Percentiles rank a stretch among this genome's conserved stretches.
Evolutionary conservation across 2,113 vertebrate genomes (phyloP).

Genomic region (Aramus guarauna): DNA sequence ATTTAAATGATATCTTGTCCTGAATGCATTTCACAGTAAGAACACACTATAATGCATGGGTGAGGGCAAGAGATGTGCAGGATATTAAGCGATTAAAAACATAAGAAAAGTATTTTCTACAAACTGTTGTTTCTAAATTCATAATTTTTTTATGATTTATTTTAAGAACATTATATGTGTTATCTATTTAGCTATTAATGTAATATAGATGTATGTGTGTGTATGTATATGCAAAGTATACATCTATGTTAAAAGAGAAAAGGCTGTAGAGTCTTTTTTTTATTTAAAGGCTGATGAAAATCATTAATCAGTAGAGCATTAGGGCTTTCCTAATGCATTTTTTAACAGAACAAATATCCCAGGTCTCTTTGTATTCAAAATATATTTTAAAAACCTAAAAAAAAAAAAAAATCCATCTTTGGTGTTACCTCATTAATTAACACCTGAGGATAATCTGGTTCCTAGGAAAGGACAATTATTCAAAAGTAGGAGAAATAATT

Average conservation of each 20-base stretch:
- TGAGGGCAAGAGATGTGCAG: not conserved
- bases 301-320: not conserved
- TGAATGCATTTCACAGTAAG: not conserved
- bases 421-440: not conserved
- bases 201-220: not conserved
- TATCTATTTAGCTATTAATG: not conserved
- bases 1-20: not conserved
- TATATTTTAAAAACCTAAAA: not conserved
- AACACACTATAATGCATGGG: not conserved
- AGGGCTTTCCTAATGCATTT: not conserved
- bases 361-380: not conserved
- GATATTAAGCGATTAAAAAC: not conserved
- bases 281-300: not conserved
- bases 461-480: slow-evolving; percentile 11
- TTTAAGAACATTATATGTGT: not conserved
- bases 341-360: not conserved
- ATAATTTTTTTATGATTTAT: not conserved
- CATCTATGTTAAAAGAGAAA: not conserved
- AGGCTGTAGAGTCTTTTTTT: not conserved
- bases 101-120: not conserved
- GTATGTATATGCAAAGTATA: not conserved
- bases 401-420: not conserved
- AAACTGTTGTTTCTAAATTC: not conserved
- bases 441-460: not conserved
- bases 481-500: not conserved